Percentiles rank a stretch among this genome's conserved stretches.
Conservation (phyloP, 2,888 invertebrate species). For the Drosophila paramelanica region DNA sequence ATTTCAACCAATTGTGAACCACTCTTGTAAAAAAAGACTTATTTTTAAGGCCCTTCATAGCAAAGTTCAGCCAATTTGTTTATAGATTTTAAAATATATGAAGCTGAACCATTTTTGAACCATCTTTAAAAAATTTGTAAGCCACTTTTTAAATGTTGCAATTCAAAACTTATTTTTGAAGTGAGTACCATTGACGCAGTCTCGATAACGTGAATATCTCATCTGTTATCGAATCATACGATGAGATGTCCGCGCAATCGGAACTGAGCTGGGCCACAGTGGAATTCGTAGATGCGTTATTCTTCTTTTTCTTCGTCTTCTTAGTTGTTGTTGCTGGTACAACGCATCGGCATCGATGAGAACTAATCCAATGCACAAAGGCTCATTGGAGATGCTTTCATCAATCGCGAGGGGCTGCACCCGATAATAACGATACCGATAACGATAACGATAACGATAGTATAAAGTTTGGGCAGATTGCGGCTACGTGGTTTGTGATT, state of each 20-base stretch:
- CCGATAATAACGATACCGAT: background rate
- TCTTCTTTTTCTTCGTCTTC: background rate
- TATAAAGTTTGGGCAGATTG: background rate
- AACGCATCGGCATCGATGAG: conserved; percentile 50
- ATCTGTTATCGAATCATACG: conserved; percentile 37
- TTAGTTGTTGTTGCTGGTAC: conserved; percentile 17
- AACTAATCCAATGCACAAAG: conserved; percentile 58
- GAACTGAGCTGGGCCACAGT: conserved; percentile 15
- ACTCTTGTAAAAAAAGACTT: too few relatives aligned
- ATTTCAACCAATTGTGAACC: too few relatives aligned
- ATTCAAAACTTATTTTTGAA: background rate
- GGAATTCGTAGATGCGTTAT: background rate
- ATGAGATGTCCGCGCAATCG: conserved; percentile 56
- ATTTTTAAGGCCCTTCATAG: too few relatives aligned
- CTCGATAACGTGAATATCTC: conserved; percentile 66
- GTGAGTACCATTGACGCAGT: conserved; percentile 11
- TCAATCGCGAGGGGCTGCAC: conserved; percentile 44
- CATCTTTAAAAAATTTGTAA: too few relatives aligned
- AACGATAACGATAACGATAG: conserved; percentile 3
- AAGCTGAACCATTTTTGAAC: background rate
- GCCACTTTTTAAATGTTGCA: too few relatives aligned
- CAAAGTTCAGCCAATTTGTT: background rate
- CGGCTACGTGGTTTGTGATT: conserved; percentile 38
- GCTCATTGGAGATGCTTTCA: conserved; percentile 53
- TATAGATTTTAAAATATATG: background rate